Evolutionary conservation across 1,140 invertebrate genomes (phyloP).

Genomic region (Oncopodura yosiiana): DNA sequence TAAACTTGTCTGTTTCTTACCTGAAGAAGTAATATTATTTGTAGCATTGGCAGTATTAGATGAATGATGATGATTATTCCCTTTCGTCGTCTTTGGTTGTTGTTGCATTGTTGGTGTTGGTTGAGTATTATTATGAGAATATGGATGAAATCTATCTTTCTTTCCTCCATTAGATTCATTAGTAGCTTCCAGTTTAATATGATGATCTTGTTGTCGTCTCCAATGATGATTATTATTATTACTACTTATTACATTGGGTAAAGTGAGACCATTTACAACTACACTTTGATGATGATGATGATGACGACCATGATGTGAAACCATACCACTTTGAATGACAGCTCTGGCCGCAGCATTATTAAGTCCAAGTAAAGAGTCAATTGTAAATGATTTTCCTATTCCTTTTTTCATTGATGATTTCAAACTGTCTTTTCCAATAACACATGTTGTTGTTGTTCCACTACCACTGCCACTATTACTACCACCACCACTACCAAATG

Average conservation of each 20-base stretch:
- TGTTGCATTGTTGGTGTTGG: neutral
- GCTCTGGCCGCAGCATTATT: constrained; percentile 10
- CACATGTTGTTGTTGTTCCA: neutral
- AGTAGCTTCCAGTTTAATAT: neutral
- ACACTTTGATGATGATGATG: neutral
- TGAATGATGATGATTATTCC: too few relatives aligned
- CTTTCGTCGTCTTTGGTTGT: too few relatives aligned
- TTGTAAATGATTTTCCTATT: constrained; percentile 12
- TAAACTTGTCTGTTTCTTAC: too few relatives aligned
- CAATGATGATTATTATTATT: too few relatives aligned
- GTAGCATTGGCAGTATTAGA: too few relatives aligned
- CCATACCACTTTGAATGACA: constrained; percentile 6
- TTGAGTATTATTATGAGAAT: neutral
- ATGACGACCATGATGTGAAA: neutral
- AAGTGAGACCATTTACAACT: neutral
- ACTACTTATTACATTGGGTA: neutral
- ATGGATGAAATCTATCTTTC: constrained; percentile 4
- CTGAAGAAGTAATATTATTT: too few relatives aligned
- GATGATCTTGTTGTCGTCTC: constrained; percentile 2
- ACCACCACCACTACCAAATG: neutral
- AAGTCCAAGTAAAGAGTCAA: constrained; percentile 17
- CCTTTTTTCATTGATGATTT: neutral
- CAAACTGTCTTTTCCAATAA: neutral
- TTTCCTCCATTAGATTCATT: too few relatives aligned
- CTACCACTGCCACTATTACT: neutral